Conservation (phyloP, 2,888 invertebrate genomes). For the Hypsopygia costalis region DNA sequence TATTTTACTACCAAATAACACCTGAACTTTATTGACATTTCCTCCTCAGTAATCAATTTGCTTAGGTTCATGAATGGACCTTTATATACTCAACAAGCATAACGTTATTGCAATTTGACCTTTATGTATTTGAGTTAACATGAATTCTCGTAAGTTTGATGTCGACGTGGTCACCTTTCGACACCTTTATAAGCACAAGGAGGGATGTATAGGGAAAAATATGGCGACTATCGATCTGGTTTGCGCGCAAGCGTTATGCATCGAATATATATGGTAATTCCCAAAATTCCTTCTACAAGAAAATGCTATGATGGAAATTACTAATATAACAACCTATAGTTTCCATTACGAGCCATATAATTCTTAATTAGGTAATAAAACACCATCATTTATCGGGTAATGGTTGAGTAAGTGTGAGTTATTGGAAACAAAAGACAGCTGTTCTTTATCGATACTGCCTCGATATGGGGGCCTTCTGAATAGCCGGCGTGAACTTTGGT, state of each 20-base stretch:
- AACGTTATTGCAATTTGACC: conserved; percentile 20
- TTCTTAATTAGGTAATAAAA: not conserved
- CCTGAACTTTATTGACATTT: conserved; percentile 38
- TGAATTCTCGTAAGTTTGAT: not conserved
- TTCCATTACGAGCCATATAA: not conserved
- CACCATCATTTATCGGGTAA: too few relatives aligned
- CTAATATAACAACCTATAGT: not conserved
- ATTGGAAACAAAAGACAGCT: conserved; percentile 25
- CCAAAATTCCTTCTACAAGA: conserved; percentile 15
- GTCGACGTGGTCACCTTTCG: not conserved
- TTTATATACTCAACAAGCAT: conserved; percentile 10
- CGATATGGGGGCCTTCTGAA: conserved; percentile 30
- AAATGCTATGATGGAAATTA: not conserved
- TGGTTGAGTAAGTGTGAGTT: not conserved
- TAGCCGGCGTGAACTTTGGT: conserved; percentile 45
- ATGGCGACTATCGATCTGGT: conserved; percentile 53
- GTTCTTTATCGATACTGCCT: conserved; percentile 28
- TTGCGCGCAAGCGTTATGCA: conserved; percentile 64
- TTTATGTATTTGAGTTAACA: conserved; percentile 16
- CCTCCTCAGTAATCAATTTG: conserved; percentile 36
- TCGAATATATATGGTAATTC: conserved; percentile 17
- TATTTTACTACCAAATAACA: too few relatives aligned
- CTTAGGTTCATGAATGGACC: conserved; percentile 37
- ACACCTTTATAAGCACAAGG: conserved; percentile 3
- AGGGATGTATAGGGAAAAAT: conserved; percentile 23